Percentiles rank a stretch among this genome's conserved stretches.
Conservation (phyloP, 2,888 invertebrate species). For the Nymphalis c-album region DNA sequence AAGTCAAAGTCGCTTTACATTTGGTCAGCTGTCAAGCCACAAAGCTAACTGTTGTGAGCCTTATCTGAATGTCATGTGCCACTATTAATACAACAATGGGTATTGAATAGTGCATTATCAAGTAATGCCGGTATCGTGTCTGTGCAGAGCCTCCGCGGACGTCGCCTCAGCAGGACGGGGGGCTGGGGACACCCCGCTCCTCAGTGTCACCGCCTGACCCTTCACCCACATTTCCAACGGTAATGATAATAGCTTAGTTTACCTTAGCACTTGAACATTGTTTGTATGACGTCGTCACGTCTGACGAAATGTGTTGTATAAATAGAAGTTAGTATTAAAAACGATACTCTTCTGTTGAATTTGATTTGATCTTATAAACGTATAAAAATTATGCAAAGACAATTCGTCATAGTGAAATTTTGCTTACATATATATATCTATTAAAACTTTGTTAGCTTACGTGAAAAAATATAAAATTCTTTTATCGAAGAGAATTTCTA, state of each 20-base stretch:
- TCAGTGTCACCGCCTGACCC: constrained; percentile 73
- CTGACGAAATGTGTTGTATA: neutral
- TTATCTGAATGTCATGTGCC: constrained; percentile 25
- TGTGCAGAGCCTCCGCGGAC: constrained; percentile 88
- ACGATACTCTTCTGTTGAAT: neutral
- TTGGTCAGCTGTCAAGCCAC: neutral
- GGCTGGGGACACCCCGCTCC: constrained; percentile 72
- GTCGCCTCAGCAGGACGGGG: constrained; percentile 88
- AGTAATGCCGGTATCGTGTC: constrained; percentile 49
- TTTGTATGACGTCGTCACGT: constrained; percentile 8
- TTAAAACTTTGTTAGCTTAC: neutral
- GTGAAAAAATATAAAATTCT: neutral
- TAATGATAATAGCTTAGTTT: constrained; percentile 43
- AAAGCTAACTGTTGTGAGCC: constrained; percentile 10
- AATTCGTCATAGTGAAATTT: no score
- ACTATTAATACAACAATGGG: constrained; percentile 20
- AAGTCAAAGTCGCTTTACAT: neutral
- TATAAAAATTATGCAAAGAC: no score
- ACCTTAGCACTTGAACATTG: constrained; percentile 9
- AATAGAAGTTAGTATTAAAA: neutral
- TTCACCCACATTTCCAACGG: constrained; percentile 78
- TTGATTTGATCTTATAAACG: no score
- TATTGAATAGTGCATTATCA: constrained; percentile 31
- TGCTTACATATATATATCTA: neutral
- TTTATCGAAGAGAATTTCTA: neutral